Percentiles rank a stretch among this genome's conserved stretches.
Evolutionary conservation across 2,888 invertebrate species (phyloP).

Genomic region (Lobophora halterata): DNA sequence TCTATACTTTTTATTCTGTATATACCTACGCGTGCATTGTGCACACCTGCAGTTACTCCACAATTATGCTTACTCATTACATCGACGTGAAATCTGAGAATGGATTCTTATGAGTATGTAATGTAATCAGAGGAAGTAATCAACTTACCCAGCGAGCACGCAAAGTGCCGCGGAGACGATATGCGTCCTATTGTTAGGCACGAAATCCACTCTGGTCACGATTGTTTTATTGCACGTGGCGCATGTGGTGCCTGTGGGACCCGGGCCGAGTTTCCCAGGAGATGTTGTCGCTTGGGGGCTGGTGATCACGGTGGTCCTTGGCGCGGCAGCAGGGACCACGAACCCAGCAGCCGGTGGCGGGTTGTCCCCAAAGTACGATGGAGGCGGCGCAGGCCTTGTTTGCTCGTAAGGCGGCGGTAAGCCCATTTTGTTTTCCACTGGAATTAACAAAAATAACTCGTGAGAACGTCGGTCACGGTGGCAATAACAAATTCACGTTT

Average conservation of each 20-base stretch:
- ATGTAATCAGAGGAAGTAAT: constrained; percentile 9
- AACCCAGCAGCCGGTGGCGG: constrained; percentile 62
- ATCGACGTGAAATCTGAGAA: constrained; percentile 10
- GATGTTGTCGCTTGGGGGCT: constrained; percentile 31
- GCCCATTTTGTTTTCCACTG: constrained; percentile 78
- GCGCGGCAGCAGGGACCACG: constrained; percentile 46
- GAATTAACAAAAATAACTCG: constrained; percentile 31
- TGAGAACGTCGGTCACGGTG: neutral
- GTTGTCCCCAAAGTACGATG: constrained; percentile 67
- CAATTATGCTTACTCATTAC: constrained; percentile 8
- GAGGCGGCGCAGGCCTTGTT: constrained; percentile 65
- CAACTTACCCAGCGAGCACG: constrained; percentile 64
- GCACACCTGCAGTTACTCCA: constrained; percentile 6
- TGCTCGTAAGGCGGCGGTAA: constrained; percentile 70
- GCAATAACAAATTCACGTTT: no score
- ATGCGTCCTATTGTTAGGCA: constrained; percentile 71
- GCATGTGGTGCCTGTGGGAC: constrained; percentile 66
- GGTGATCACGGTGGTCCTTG: constrained; percentile 63
- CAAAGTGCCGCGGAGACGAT: constrained; percentile 71
- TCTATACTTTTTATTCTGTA: no score
- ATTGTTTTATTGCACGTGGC: constrained; percentile 63
- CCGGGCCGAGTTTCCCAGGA: constrained; percentile 54
- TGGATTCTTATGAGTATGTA: constrained; percentile 8
- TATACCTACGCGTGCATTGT: constrained; percentile 8
- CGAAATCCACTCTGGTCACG: constrained; percentile 66